Conservation (phyloP, 1,140 invertebrate genomes). For the Dreissena polymorpha region DNA sequence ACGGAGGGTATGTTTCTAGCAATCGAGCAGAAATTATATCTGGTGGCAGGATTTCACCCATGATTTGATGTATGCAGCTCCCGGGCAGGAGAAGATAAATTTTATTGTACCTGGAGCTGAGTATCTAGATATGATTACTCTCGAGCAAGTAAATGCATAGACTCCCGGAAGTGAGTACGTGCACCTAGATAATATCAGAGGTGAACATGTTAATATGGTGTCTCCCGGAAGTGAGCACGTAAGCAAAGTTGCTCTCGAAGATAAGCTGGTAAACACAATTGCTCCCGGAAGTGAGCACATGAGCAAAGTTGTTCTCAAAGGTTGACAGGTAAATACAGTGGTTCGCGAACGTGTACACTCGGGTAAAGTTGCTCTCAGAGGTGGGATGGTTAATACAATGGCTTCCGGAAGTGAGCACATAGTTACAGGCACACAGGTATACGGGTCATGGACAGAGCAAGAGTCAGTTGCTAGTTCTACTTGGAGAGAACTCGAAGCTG, state of each 20-base stretch:
- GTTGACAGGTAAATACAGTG: too few relatives aligned
- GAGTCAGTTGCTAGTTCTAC: conserved; percentile 16
- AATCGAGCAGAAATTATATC: background rate
- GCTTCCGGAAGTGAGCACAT: background rate
- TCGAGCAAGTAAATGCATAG: background rate
- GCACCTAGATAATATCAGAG: background rate
- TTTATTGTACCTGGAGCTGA: background rate
- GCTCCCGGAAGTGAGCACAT: conserved; percentile 6
- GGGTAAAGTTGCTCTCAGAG: background rate
- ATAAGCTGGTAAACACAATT: too few relatives aligned
- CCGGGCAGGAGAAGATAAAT: background rate
- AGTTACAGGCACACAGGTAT: background rate
- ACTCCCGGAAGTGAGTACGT: background rate
- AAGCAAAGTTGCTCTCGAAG: background rate
- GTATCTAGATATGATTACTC: background rate
- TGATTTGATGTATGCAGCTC: background rate
- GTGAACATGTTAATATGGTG: background rate
- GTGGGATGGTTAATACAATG: background rate
- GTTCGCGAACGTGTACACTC: too few relatives aligned
- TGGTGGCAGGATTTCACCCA: background rate
- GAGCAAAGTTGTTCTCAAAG: background rate
- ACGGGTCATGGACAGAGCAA: conserved; percentile 13
- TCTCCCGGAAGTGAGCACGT: background rate
- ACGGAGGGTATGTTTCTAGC: conserved; percentile 18
- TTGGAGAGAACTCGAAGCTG: conserved; percentile 43